phyloP scores from a whole-genome alignment of 2,797 vertebrate genomes.

The Hybognathus amarus region DNA sequence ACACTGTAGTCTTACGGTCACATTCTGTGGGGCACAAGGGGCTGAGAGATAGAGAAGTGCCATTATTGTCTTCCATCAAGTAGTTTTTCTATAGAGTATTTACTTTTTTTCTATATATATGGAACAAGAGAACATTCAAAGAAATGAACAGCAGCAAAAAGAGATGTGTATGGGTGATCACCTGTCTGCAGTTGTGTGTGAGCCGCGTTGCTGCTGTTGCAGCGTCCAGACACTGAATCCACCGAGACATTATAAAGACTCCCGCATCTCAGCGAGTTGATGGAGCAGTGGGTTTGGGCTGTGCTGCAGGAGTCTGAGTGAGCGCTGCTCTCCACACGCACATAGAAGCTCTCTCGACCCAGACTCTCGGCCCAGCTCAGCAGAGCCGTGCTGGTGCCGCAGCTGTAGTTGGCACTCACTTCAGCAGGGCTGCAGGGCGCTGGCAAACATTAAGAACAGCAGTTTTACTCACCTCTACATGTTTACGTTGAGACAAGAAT shows the following conservation, averaged over 20 bases:
- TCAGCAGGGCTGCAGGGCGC: constrained; percentile 75
- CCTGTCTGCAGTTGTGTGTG: constrained; percentile 69
- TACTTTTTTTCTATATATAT: background rate
- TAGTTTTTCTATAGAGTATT: background rate
- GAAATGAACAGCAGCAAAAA: background rate
- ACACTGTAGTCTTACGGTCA: constrained; percentile 73
- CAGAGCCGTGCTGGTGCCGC: constrained; percentile 62
- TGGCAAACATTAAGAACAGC: constrained; percentile 48
- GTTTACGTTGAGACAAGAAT: background rate
- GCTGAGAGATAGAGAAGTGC: constrained; percentile 63
- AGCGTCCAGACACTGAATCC: constrained; percentile 66
- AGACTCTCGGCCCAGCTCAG: constrained; percentile 75
- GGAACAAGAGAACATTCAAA: background rate
- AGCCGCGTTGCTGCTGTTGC: constrained; percentile 73
- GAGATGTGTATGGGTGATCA: constrained; percentile 49
- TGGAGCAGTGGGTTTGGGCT: constrained; percentile 65
- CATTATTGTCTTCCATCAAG: background rate
- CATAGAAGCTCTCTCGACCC: constrained; percentile 67
- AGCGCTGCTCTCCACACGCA: constrained; percentile 47
- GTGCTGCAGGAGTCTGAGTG: constrained; percentile 63
- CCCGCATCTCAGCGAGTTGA: constrained; percentile 72
- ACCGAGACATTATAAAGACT: constrained; percentile 69
- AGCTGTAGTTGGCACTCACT: constrained; percentile 65
- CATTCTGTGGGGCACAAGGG: constrained; percentile 74
- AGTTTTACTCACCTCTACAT: background rate